phyloP scores from a whole-genome alignment of 1,140 invertebrate genomes.

The Spodoptera litura region DNA sequence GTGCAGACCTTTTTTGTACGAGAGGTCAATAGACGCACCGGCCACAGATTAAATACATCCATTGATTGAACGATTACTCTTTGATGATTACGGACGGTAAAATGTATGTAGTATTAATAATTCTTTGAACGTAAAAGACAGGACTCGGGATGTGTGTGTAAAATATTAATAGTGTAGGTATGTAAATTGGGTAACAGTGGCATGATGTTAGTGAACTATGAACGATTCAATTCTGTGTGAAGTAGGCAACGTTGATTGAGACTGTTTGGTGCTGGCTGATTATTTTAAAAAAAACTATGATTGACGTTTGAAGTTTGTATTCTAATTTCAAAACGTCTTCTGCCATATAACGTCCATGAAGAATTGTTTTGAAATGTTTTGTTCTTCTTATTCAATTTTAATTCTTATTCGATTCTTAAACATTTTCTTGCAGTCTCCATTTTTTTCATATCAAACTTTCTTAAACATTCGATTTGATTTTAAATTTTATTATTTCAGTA shows the following conservation, averaged over 20 bases:
- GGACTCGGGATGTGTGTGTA: not conserved
- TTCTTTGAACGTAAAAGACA: constrained; percentile 35
- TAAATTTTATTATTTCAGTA: too few species aligned
- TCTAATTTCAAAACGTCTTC: too few species aligned
- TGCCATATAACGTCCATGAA: too few species aligned
- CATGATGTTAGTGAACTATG: constrained; percentile 29
- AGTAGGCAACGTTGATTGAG: constrained; percentile 16
- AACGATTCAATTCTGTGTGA: constrained; percentile 4
- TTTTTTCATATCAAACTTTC: too few species aligned
- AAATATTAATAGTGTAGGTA: constrained; percentile 25
- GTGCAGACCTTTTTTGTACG: constrained; percentile 36
- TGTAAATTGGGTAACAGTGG: constrained; percentile 42
- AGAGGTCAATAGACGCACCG: constrained; percentile 21
- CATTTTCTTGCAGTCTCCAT: too few species aligned
- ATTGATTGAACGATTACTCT: constrained; percentile 34
- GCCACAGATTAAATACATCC: constrained; percentile 29
- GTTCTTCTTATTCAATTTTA: too few species aligned
- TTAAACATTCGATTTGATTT: too few species aligned
- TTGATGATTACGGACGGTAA: constrained; percentile 17
- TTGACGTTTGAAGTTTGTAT: not conserved
- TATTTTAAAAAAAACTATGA: not conserved
- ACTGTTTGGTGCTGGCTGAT: constrained; percentile 2
- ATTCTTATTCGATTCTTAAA: too few species aligned
- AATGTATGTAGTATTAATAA: constrained; percentile 27
- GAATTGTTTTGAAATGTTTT: too few species aligned